Evolutionary conservation across 2,888 invertebrate genomes (phyloP).

Genomic region (Meteorus cinctellus): DNA sequence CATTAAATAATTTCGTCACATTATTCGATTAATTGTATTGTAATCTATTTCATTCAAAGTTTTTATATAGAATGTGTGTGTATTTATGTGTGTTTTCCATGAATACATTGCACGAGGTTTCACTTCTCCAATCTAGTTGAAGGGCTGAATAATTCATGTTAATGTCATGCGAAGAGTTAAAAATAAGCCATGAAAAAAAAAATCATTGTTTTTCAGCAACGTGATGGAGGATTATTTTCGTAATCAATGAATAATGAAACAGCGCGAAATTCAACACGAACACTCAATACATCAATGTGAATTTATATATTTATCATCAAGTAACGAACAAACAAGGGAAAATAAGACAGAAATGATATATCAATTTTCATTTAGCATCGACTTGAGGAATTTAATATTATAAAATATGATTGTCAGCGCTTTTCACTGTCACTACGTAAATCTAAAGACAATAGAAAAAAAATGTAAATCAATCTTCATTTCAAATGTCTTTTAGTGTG

Average conservation of each 20-base stretch:
- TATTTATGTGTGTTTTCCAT: not conserved
- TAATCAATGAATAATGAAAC: not conserved
- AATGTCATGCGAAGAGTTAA: too few relatives aligned
- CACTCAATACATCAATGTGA: not conserved
- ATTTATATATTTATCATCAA: not conserved
- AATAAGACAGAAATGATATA: not conserved
- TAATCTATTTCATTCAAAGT: not conserved
- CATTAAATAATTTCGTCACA: not conserved
- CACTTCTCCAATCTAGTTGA: too few relatives aligned
- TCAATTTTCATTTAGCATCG: not conserved
- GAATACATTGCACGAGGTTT: not conserved
- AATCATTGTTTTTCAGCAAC: not conserved
- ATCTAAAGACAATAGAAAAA: too few relatives aligned
- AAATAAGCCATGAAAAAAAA: too few relatives aligned
- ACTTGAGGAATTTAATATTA: too few relatives aligned
- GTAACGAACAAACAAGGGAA: not conserved
- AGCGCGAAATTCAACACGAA: not conserved
- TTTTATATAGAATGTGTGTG: not conserved
- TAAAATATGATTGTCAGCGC: too few relatives aligned
- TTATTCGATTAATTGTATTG: not conserved
- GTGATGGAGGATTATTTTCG: not conserved
- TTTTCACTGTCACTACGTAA: too few relatives aligned
- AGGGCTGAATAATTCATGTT: too few relatives aligned
- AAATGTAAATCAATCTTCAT: too few relatives aligned
- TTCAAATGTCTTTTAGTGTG: too few relatives aligned